Percentiles rank a stretch among this genome's conserved stretches.
These are phyloP conservation scores for Keiferia lycopersicella DNA, from an alignment of 2,888 invertebrate genomes.

Conservation along the genomic window DNA sequence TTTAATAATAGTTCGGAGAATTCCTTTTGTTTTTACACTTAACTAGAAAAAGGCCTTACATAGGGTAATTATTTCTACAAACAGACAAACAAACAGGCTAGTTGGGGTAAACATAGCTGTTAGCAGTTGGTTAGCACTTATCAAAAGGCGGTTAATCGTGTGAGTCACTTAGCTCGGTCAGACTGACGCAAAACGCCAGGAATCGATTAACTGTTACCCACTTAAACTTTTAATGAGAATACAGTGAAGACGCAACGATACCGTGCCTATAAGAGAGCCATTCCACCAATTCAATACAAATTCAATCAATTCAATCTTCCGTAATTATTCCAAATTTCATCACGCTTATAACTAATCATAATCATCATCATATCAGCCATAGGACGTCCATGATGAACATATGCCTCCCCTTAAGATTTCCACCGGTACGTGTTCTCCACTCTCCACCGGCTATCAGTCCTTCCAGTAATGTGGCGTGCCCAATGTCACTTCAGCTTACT, in stretches of 20 bases:
- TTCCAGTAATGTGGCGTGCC: no score
- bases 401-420: no score
- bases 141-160: not conserved
- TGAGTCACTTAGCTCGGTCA: not conserved
- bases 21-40: not conserved
- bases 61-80: not conserved
- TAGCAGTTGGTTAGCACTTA: not conserved
- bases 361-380: no score
- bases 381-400: no score
- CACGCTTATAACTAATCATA: no score
- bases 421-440: no score
- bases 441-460: no score
- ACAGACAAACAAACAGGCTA: not conserved
- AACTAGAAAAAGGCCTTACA: not conserved
- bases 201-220: slow-evolving; percentile 4
- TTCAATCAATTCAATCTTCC: no score
- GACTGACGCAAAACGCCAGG: not conserved
- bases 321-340: no score
- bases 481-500: no score
- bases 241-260: slow-evolving; percentile 4
- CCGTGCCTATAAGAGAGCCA: not conserved
- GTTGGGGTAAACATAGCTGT: slow-evolving; percentile 7
- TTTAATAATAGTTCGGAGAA: no score
- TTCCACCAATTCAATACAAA: no score
- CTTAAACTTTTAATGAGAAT: slow-evolving; percentile 6